Base-by-base conservation (phyloP, 2,888 invertebrate species). In the Hirtodrosophila histrioides region DNA sequence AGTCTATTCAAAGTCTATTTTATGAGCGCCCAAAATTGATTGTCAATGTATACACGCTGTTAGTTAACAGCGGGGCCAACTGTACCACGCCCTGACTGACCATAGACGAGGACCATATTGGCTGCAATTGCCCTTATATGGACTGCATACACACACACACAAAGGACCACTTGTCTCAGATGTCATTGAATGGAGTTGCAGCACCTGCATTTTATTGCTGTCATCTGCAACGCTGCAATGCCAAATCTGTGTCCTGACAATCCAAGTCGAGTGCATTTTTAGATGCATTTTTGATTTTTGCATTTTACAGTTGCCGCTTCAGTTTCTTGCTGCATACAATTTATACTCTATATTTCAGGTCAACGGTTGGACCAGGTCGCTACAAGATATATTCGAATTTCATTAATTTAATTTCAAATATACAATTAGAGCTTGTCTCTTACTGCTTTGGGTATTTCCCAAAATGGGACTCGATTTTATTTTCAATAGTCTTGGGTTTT, bases 161-260 rank as follows among this genome's bases (percentile, higher is more conserved):
- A 73, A 35, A 53, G 44, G 51, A 37, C 51, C 65, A 70, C 75
- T 75, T 75, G 58, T 54, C 58, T 64, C 61, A 48, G 40, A 31
- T 65, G 41, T 29, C 33, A 56, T 23, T 37, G 60, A 37, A 41
- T 53, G 44, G 48, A 69, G 55, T 51, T 57, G 43, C 66, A 61
- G 69, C 87, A 86, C 87, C 87, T 78, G 82, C 85, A 86, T 78
- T 86, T 82, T 78, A 86, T 73, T 82, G 85, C 87, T 84, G 87
- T 86, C 82, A 86, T 67, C 58, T 78, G 85, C 81, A 78, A 77
- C 46, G 50, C 49, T 67, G 64, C 67, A 57, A 53, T 39, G 39
- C 24, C 33, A 46, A 62, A 58, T 54, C 60, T 60, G 43, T 60
- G 54, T 48, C 37, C 8, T 55, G 45, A 54, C 55, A 70, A 57